These are phyloP conservation scores for Agrenia bidenticulata DNA, from an alignment of 2,888 invertebrate species.

Conservation along the genomic window DNA sequence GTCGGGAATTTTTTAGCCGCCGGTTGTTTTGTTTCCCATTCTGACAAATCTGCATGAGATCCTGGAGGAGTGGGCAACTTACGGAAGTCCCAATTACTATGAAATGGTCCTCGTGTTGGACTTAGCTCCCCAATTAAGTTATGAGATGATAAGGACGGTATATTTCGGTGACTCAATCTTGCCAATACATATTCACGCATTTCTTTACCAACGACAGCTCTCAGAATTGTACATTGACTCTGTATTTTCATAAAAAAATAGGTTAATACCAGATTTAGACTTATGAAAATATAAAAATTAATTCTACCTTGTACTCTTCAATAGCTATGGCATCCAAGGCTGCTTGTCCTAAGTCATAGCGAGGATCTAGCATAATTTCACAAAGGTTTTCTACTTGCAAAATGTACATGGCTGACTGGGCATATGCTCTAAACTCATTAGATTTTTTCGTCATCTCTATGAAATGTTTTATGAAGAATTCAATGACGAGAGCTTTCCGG, in stretches of 20 bases:
- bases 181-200: slow-evolving; percentile 32
- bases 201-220: slow-evolving; percentile 25
- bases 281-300: too few relatives aligned
- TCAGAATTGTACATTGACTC: slow-evolving; percentile 12
- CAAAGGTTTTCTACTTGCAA: slow-evolving; percentile 70
- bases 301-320: slow-evolving; percentile 32
- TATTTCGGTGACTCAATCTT: slow-evolving; percentile 6
- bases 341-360: slow-evolving; percentile 7
- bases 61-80: slow-evolving; percentile 39
- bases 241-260: slow-evolving; percentile 15
- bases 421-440: slow-evolving; percentile 63
- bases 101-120: slow-evolving; percentile 2
- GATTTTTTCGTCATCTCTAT: slow-evolving; percentile 69
- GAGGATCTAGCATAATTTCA: slow-evolving; percentile 58
- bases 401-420: slow-evolving; percentile 68
- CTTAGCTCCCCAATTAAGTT: slow-evolving; percentile 14
- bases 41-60: slow-evolving; percentile 16
- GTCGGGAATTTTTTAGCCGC: not conserved
- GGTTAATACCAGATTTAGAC: too few relatives aligned
- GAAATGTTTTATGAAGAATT: slow-evolving; percentile 72
- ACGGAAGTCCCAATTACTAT: slow-evolving; percentile 35
- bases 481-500: slow-evolving; percentile 56
- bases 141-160: not conserved
- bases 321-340: slow-evolving; percentile 16
- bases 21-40: not conserved